phyloP scores from a whole-genome alignment of 2,797 vertebrate species.

The Dipus sagitta region DNA sequence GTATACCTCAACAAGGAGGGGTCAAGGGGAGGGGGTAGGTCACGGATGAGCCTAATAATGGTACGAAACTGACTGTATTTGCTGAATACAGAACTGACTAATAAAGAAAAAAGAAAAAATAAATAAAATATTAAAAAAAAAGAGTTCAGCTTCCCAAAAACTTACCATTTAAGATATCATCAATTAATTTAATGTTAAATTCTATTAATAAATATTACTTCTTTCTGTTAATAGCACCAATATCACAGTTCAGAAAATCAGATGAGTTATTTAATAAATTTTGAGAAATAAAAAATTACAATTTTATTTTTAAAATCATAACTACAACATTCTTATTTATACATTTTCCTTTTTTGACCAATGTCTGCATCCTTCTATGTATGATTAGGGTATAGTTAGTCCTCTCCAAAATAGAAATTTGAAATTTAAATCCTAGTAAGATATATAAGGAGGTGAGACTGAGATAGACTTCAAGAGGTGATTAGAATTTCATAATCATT shows the following conservation, averaged over 20 bases:
- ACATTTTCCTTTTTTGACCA: neutral
- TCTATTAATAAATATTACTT: neutral
- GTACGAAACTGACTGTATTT: no score
- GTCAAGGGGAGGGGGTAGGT: no score
- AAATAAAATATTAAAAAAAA: no score
- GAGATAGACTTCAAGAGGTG: neutral
- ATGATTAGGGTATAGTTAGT: neutral
- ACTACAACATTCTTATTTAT: neutral
- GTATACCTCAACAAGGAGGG: no score
- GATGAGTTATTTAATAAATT: neutral
- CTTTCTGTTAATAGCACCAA: neutral
- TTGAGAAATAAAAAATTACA: neutral
- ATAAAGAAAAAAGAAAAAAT: no score
- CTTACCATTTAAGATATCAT: neutral
- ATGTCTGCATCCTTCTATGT: neutral
- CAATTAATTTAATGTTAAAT: neutral
- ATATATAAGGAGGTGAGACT: neutral
- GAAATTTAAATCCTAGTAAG: neutral
- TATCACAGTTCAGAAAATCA: constrained; percentile 9
- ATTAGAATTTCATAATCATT: neutral
- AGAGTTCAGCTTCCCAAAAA: neutral
- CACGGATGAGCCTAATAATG: no score
- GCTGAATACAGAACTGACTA: no score
- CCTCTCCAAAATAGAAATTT: neutral
- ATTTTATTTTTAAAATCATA: neutral